Evolutionary conservation across 1,140 invertebrate genomes (phyloP).

Genomic region (Tetragonula clypearis): DNA sequence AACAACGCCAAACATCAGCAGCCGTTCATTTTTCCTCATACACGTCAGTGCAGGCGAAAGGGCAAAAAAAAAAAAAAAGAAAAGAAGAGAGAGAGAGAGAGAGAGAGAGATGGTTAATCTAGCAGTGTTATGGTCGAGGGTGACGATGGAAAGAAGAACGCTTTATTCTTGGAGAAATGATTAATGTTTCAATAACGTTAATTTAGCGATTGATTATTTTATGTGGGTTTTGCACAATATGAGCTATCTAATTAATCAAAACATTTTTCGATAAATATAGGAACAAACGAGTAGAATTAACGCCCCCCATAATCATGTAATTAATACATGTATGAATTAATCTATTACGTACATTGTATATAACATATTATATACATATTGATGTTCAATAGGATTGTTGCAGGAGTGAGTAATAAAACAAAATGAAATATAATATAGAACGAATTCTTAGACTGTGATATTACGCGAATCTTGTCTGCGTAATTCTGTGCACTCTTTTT

Average conservation of each 20-base stretch:
- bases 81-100: too few species aligned
- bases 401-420: background rate
- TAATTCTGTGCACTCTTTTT: background rate
- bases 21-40: too few species aligned
- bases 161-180: background rate
- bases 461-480: background rate
- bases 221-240: too few species aligned
- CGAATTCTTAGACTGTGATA: background rate
- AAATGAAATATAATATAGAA: background rate
- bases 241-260: too few species aligned
- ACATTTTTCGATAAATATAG: background rate
- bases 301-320: too few species aligned
- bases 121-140: background rate
- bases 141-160: background rate
- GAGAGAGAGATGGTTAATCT: background rate
- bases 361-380: too few species aligned
- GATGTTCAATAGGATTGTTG: too few species aligned
- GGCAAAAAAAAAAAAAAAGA: too few species aligned
- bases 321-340: too few species aligned
- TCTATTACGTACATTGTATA: too few species aligned
- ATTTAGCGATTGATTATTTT: background rate
- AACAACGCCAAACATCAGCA: too few species aligned
- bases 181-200: background rate
- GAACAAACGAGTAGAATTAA: background rate
- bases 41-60: too few species aligned